Conservation (phyloP, 2,113 vertebrate species). For the Sus scrofa region DNA sequence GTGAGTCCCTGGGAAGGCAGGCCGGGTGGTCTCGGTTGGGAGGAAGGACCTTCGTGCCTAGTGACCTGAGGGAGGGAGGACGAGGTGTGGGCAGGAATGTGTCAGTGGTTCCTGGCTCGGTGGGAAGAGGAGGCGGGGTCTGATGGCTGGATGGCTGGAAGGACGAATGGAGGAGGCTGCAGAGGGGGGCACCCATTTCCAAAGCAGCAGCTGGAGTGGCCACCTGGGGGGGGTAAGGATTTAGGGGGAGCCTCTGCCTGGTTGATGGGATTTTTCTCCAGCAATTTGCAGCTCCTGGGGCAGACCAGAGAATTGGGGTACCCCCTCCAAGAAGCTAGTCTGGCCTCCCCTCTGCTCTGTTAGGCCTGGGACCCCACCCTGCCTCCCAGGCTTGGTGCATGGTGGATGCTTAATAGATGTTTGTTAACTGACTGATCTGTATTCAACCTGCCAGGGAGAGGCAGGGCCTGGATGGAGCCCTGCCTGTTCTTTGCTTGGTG, state of each 20-base stretch:
- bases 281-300: not conserved
- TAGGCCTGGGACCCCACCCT: not conserved
- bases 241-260: not conserved
- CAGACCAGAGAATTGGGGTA: not conserved
- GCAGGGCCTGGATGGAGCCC: not conserved
- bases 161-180: not conserved
- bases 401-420: not conserved
- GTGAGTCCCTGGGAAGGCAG: not conserved
- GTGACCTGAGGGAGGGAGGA: not conserved
- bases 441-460: not conserved
- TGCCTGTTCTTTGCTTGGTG: rapidly evolving
- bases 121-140: not conserved
- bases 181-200: not conserved
- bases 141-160: not conserved
- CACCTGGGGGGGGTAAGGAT: not conserved
- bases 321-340: not conserved
- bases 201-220: not conserved
- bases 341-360: rapidly evolving
- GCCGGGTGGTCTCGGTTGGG: not conserved
- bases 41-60: not conserved
- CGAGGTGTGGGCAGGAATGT: rapidly evolving
- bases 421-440: not conserved
- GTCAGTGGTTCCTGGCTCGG: not conserved
- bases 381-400: not conserved
- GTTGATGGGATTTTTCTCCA: not conserved